Conservation (phyloP, 2,113 vertebrate genomes). For the Pangasianodon gigas region DNA sequence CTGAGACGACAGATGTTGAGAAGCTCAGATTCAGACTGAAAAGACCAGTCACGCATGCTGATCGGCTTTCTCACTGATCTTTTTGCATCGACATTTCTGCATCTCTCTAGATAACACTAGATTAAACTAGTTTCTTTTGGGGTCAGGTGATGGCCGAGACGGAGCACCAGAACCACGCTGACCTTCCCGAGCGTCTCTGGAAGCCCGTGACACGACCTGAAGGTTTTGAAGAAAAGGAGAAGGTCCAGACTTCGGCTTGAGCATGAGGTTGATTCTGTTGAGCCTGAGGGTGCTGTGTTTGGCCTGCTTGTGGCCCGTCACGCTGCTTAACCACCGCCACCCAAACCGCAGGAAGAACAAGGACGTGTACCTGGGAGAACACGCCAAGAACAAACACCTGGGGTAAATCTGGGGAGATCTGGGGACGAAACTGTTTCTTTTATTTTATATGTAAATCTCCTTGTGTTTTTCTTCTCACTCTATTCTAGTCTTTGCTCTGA, state of each 20-base stretch:
- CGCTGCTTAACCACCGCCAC: slow-evolving; percentile 36
- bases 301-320: slow-evolving; percentile 50
- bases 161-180: neutral
- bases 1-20: neutral
- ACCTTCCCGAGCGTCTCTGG: slow-evolving; percentile 12
- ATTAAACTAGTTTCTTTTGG: neutral
- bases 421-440: neutral
- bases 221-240: neutral
- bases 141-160: slow-evolving; percentile 8
- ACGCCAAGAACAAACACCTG: slow-evolving; percentile 45
- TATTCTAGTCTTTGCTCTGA: neutral
- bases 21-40: neutral
- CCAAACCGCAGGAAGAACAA: slow-evolving; percentile 51
- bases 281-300: slow-evolving; percentile 52
- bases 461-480: neutral
- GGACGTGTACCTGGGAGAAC: slow-evolving; percentile 55
- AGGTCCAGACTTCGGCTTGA: neutral
- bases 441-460: neutral
- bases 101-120: neutral
- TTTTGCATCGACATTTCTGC: neutral
- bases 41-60: neutral
- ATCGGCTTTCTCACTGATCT: neutral
- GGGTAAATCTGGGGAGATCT: slow-evolving; percentile 40
- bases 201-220: neutral
- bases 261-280: slow-evolving; percentile 50